These are phyloP conservation scores for Celastrina argiolus DNA, from an alignment of 2,888 invertebrate genomes.

Conservation along the genomic window DNA sequence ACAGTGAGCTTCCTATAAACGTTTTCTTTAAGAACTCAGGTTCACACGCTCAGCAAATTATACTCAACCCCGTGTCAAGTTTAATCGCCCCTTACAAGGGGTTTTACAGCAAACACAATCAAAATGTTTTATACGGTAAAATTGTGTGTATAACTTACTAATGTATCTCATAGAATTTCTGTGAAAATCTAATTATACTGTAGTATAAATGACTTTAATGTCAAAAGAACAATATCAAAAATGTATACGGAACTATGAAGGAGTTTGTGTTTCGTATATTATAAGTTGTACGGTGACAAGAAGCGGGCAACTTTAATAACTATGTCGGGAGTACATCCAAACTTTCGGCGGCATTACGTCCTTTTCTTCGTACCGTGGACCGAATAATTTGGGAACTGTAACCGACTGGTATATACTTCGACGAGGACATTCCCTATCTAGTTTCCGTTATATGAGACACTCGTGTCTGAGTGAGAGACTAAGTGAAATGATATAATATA, in stretches of 20 bases:
- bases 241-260: background rate
- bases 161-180: too few species aligned
- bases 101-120: background rate
- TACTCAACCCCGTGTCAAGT: background rate
- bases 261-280: conserved; percentile 4
- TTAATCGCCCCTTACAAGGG: background rate
- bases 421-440: background rate
- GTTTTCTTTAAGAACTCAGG: background rate
- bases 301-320: conserved; percentile 5
- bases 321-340: conserved; percentile 1
- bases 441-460: background rate
- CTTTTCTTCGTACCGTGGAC: conserved; percentile 2
- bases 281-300: conserved; percentile 15
- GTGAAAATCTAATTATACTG: too few species aligned
- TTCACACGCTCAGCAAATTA: background rate
- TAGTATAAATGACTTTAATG: background rate
- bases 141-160: too few species aligned
- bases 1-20: background rate
- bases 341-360: conserved; percentile 2
- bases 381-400: conserved; percentile 12
- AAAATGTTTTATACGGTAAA: background rate
- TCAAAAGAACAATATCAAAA: background rate
- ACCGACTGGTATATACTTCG: background rate
- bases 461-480: background rate
- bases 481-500: background rate